Evolutionary conservation across 2,113 vertebrate species (phyloP), one percentile per base, ranked within the genome.

Genomic region (Romanogobio albipinnatus): DNA sequence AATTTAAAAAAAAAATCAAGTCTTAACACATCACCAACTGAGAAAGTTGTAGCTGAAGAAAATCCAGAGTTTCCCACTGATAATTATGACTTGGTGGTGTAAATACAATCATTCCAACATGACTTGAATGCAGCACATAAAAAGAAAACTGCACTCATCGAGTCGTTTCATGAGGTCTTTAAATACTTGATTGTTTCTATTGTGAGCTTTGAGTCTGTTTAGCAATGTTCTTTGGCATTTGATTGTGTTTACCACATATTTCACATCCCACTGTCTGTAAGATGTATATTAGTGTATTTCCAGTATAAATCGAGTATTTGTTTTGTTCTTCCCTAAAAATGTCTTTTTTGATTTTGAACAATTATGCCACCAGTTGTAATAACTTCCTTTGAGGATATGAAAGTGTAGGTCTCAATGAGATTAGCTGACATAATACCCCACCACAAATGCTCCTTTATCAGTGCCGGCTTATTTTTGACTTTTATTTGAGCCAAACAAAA

Each of bases 241-340:
- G 9, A 47, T 24, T 14, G 17, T 33, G 22, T 73, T 73, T 73
- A 24, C 11, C 45, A n/a, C 45, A 8, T 73, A 22, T 43, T 39
- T 47, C n/a, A 73, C 22, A 1, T 45, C 70, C 43, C n/a, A 26
- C 2, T 73, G 70, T 73, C 5, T 47, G 70, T 73, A 47, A 73
- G 89, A 70, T 62, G 78, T 87, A 56, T 91, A 88, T 91, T 84
- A 89, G 86, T 91, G 84, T 90, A 91, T 70, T 45, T 51, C 66
- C 61, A 81, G n/a, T 45, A 62, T 83, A 47, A 19, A 45, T 51
- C 76, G 45, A 14, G 33, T 85, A 51, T 81, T 11, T 66, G n/a
- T 6, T 81, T 14, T 15, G 7, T 9, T 79, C 36, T 43, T 22
- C 2, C 75, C 9, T 85, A n/a, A 81, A 77, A 56, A 76, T 19